These are phyloP conservation scores for Gorsachius magnificus DNA, from an alignment of 2,797 vertebrate genomes.

Conservation along the genomic window DNA sequence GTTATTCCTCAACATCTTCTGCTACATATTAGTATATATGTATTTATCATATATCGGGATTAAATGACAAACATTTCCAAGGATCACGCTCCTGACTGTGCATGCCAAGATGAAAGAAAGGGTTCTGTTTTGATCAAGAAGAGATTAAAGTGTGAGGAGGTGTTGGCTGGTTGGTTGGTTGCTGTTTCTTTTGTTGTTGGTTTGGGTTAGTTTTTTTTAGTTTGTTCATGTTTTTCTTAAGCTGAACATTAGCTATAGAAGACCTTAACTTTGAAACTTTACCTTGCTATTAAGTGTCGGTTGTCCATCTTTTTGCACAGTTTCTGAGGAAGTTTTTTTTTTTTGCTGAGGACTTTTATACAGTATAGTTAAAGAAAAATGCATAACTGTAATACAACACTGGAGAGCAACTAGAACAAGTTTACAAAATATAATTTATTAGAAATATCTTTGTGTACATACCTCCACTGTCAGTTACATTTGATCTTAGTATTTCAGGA, in stretches of 20 bases:
- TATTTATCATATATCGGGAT: neutral
- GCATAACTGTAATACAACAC: neutral
- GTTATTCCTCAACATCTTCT: neutral
- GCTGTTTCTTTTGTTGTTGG: neutral
- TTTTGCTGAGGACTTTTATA: neutral
- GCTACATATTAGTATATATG: neutral
- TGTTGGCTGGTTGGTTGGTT: neutral
- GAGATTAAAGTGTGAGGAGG: neutral
- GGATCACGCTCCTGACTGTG: neutral
- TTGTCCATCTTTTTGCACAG: neutral
- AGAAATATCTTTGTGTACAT: neutral
- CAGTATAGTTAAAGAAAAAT: neutral
- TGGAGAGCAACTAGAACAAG: neutral
- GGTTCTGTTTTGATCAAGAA: neutral
- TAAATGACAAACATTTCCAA: neutral
- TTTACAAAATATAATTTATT: neutral
- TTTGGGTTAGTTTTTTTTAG: rapidly evolving
- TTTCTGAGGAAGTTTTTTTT: rapidly evolving
- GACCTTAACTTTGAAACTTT: neutral
- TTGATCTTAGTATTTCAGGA: neutral
- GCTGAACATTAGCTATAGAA: neutral
- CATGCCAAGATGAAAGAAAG: neutral
- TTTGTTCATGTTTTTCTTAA: neutral
- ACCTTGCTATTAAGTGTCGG: neutral
- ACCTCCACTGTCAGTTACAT: neutral